Base-by-base conservation (phyloP, 2,113 vertebrate genomes). In the Lophotis ruficrista region DNA sequence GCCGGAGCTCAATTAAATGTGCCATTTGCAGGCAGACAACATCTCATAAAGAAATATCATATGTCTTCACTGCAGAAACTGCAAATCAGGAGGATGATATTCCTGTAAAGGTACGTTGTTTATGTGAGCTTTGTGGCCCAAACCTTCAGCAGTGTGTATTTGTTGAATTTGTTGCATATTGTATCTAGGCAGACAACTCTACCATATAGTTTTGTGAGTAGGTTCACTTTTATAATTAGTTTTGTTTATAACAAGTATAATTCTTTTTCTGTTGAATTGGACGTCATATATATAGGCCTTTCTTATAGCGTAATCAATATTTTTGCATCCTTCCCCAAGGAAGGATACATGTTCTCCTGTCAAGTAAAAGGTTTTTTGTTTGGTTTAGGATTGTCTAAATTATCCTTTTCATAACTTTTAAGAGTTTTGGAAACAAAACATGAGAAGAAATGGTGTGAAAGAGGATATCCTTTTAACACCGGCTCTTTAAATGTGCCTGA, bases 21-120 rank as follows among this genome's bases (percentile, higher is more conserved):
- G 99, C 99, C 94, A 99, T 99, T 87, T 99, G 99, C 94, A 98
- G 99, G 79, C 99, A 99, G 97, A 99, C 98, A 50, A 99, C 99
- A 2, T 99, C 99, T 30, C 99, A 99, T 96, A 97, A 99, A 18
- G 99, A 99, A 97, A 99, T 99, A 97, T 99, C 99, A 0, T 99
- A 99, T 9, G 99, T 99, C 78, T 99, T 99, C 96, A 99, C 99
- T 89, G 98, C 99, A 14, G 98, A 99, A 96, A 97, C 98, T 22
- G 97, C 98, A 95, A 98, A 97, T 71, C 98, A 99, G 82, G 99
- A 99, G 69, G 98, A 99, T 86, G 99, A 99, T 90, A 99, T 99
- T 91, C 99, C 99, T 27, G 99, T 99, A 57, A 99, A 99, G 98
- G 99, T 98, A 96, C 12, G 19, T 16, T 71, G 25, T 35, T 83